Evolutionary conservation across 2,888 invertebrate species (phyloP), one percentile per base, ranked within the genome.

Genomic region (Crepidodera aurea): DNA sequence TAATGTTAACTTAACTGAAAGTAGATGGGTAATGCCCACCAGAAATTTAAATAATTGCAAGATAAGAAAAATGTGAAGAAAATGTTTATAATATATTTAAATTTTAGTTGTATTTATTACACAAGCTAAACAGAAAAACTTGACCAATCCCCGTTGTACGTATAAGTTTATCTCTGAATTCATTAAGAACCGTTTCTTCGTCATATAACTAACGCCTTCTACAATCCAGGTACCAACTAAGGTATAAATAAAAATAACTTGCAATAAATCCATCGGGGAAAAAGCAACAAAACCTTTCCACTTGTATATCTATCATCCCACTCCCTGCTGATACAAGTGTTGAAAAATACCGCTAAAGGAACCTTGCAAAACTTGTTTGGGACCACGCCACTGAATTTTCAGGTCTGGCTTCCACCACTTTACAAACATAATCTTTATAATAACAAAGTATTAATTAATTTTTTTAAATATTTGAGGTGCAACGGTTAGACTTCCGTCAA

Each of bases 241-340:
- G 67, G 67, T 54, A 59, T 65, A 65, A 65, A 63, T 56, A 67
- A 67, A 67, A 67, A 67, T 65, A 19, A 39, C 61, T 29, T 37
- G 63, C 63, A 40, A 55, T 67, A 65, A 67, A 65, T 67, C 63
- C 53, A 54, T 62, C 40, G 58, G 29, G 53, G 19, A 59, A 62
- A 63, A 59, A 54, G 51, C 53, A 63, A 63, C 54, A 63, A 63
- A 59, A 59, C 22, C 57, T 58, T 29, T 58, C 54, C 54, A 22
- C 63, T 59, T 59, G 44, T 55, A 54, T 54, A 59, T 63, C 54
- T 55, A 63, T 63, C 63, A 55, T 63, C 63, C 63, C 59, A 63
- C 63, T 54, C 59, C 51, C 54, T 44, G 54, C 55, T 51, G 59
- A 54, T 54, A 63, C 60, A 55, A 59, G 53, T 54, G 63, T 34